phyloP scores from a whole-genome alignment of 2,888 invertebrate species.

The Lissonota sp. region DNA sequence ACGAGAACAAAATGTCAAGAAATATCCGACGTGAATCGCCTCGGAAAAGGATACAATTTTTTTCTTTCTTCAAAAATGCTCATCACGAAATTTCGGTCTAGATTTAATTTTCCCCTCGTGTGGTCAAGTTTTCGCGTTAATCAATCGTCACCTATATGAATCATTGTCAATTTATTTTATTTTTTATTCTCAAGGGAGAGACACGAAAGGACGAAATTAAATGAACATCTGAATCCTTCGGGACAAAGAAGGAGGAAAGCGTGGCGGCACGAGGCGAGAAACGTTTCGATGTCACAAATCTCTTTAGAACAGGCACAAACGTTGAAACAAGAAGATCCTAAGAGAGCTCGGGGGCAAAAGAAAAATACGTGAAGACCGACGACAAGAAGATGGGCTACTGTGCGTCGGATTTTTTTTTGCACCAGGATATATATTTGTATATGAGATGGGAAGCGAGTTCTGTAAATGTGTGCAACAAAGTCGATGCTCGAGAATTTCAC shows the following conservation, averaged over 20 bases:
- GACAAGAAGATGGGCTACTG: conserved; percentile 63
- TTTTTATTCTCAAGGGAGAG: not conserved
- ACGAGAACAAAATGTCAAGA: not conserved
- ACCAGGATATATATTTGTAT: conserved; percentile 19
- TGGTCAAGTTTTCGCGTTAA: not conserved
- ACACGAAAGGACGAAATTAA: conserved; percentile 76
- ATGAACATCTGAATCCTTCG: conserved; percentile 78
- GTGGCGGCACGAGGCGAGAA: conserved; percentile 14
- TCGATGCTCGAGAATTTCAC: conserved; percentile 33
- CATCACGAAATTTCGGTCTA: not conserved
- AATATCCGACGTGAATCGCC: conserved; percentile 12
- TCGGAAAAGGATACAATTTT: conserved; percentile 3
- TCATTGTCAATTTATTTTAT: conserved; percentile 5
- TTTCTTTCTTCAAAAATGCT: too few species aligned
- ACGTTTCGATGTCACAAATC: conserved; percentile 63
- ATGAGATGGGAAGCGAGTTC: not conserved
- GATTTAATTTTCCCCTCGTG: not conserved
- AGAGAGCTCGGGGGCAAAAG: conserved; percentile 18
- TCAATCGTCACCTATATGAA: not conserved
- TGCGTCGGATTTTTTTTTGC: conserved; percentile 44
- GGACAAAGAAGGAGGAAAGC: conserved; percentile 40
- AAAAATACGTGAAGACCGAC: conserved; percentile 5
- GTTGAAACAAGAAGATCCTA: conserved; percentile 36
- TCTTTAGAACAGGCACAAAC: conserved; percentile 48
- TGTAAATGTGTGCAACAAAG: conserved; percentile 8